A percentile compares a stretch with the other conserved stretches of the same genome.
phyloP scores from a whole-genome alignment of 1,140 invertebrate species.

The Plutomurus gul region DNA sequence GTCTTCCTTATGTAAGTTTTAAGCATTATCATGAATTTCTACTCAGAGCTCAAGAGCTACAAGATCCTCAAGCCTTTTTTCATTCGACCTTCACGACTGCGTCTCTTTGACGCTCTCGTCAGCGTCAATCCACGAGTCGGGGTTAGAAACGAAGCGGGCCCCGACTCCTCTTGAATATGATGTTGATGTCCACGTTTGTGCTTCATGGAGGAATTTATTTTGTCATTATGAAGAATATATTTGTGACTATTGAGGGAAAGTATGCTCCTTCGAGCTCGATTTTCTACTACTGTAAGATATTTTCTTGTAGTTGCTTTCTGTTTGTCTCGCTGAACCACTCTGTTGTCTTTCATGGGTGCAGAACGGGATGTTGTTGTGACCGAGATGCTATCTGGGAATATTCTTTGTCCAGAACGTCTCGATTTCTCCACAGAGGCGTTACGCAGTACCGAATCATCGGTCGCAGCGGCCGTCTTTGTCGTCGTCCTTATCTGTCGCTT shows the following conservation, averaged over 20 bases:
- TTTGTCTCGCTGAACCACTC: not conserved
- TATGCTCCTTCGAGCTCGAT: conserved; percentile 21
- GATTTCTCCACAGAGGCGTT: not conserved
- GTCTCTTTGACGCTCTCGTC: not conserved
- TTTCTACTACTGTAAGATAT: not conserved
- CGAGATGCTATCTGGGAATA: not conserved
- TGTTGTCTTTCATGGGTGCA: not conserved
- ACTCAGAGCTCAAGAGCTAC: not conserved
- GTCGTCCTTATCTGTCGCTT: not conserved
- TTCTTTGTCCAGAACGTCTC: not conserved
- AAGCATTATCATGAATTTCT: conserved; percentile 12
- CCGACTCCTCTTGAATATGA: not conserved
- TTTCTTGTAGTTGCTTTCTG: not conserved
- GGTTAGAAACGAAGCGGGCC: not conserved
- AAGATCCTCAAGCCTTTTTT: not conserved
- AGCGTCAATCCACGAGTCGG: not conserved
- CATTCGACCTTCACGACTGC: not conserved
- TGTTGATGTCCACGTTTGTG: not conserved
- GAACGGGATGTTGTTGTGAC: not conserved
- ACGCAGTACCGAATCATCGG: not conserved
- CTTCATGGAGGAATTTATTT: not conserved
- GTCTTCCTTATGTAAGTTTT: not conserved
- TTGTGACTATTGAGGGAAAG: conserved; percentile 14
- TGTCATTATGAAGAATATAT: conserved; percentile 19
- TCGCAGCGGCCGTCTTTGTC: too few relatives aligned